Conservation (phyloP, 2,113 vertebrate genomes). For the Pelvicachromis taeniatus region DNA sequence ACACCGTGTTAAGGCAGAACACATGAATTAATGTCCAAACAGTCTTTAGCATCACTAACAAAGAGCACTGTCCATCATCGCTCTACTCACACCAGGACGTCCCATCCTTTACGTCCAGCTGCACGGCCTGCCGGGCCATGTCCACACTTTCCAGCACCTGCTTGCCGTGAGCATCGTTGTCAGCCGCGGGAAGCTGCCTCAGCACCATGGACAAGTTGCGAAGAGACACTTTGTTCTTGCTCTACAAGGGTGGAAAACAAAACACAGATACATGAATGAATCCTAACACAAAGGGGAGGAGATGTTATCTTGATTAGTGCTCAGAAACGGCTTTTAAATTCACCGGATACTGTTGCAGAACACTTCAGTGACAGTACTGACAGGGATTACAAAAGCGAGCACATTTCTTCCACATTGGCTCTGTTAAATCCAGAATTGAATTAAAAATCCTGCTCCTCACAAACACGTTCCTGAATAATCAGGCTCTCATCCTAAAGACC, state of each 20-base stretch:
- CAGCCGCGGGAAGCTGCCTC: conserved; percentile 74
- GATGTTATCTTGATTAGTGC: not conserved
- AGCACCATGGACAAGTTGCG: conserved; percentile 90
- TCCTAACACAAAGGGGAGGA: not conserved
- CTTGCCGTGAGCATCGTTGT: conserved; percentile 62
- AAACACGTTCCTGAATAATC: not conserved
- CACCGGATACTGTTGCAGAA: not conserved
- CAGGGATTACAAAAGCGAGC: not conserved
- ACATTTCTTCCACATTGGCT: not conserved
- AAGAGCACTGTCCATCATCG: not conserved
- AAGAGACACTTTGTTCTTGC: conserved; percentile 86
- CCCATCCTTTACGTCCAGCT: conserved; percentile 84
- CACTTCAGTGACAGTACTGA: not conserved
- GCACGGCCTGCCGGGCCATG: conserved; percentile 82
- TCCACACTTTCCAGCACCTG: conserved; percentile 83
- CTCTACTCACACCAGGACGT: conserved; percentile 88
- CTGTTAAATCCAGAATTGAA: not conserved
- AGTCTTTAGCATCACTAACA: not conserved
- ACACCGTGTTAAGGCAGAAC: not conserved
- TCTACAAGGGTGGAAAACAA: conserved; percentile 53
- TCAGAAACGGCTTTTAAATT: not conserved
- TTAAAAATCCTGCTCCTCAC: not conserved
- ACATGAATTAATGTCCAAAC: not conserved
- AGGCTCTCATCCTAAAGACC: not conserved
- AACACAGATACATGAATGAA: not conserved